Evolutionary conservation across 2,888 invertebrate genomes (phyloP).

Genomic region (Megalurothrips usitatus): DNA sequence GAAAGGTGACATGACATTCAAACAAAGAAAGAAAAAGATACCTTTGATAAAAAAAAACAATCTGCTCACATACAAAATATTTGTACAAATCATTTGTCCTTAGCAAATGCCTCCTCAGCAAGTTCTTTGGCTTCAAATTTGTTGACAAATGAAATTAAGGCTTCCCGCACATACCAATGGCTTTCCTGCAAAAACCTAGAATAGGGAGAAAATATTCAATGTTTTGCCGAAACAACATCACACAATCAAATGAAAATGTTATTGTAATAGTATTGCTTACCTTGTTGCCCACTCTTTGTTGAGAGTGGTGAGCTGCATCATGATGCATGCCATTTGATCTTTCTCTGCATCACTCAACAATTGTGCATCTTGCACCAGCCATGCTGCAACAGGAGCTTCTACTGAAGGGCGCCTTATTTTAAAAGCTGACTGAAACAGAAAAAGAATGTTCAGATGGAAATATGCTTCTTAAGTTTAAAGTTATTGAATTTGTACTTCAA

Average conservation of each 20-base stretch:
- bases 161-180: constrained; percentile 4
- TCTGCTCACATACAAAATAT: background rate
- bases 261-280: background rate
- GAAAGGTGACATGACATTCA: background rate
- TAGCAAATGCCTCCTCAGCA: background rate
- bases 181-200: background rate
- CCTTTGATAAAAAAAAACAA: background rate
- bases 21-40: background rate
- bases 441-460: too few species aligned
- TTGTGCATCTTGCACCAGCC: background rate
- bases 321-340: background rate
- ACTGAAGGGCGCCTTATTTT: background rate
- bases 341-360: background rate
- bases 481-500: background rate
- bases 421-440: background rate
- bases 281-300: background rate
- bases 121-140: constrained; percentile 10
- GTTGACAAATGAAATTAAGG: background rate
- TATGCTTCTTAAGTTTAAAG: background rate
- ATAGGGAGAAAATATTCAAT: background rate
- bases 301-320: background rate
- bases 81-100: background rate
- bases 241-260: too few species aligned
- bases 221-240: background rate
- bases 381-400: background rate